Evolutionary conservation across 2,888 invertebrate species (phyloP), one percentile per base, ranked within the genome.

Genomic region (Lasioglossum morio): DNA sequence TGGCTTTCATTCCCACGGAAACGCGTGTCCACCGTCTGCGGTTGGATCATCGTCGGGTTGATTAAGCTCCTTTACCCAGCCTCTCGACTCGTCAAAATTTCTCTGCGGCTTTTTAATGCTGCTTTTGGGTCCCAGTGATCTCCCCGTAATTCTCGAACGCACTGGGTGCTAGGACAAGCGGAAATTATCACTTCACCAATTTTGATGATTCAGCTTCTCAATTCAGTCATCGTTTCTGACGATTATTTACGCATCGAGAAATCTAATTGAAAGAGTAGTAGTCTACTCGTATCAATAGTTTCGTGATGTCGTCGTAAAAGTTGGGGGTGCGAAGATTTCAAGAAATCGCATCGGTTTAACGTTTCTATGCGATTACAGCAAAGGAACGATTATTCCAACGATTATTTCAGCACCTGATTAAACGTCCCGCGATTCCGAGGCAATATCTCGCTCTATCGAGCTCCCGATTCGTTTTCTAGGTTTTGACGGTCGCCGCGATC

Each of bases 371-470:
- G 27, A 75, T 78, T 23, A 30, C 12, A 14, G n/a, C 3, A 34
- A 7, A 40, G 10, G 27, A 48, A 12, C 27, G 53, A 27, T 40
- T 27, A 70, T 70, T 27, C 27, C 40, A 66, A 48, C 30, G 34
- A 75, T 81, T 85, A 80, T 85, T 69, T 34, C 69, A 70, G 73
- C 81, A n/a, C 43, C 81, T 73, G 83, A 84, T 84, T 84, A 84
- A 84, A 79, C 74, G 72, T 14, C 34, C 46, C 40, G 48, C 16
- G 19, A 27, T 43, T n/a, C 48, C 30, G 40, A 14, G 46, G 27
- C 63, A 57, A 72, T 84, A 60, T 75, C 78, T 40, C 76, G 66
- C 63, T 48, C 72, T 60, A 83, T 83, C 78, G 83, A 78, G 73
- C 46, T 66, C 19, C 16, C 60, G 72, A 77, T 76, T 78, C 81